A percentile compares a stretch with the other conserved stretches of the same genome.
phyloP scores from a whole-genome alignment of 2,888 invertebrate genomes.

The Meandrusa payeni region DNA sequence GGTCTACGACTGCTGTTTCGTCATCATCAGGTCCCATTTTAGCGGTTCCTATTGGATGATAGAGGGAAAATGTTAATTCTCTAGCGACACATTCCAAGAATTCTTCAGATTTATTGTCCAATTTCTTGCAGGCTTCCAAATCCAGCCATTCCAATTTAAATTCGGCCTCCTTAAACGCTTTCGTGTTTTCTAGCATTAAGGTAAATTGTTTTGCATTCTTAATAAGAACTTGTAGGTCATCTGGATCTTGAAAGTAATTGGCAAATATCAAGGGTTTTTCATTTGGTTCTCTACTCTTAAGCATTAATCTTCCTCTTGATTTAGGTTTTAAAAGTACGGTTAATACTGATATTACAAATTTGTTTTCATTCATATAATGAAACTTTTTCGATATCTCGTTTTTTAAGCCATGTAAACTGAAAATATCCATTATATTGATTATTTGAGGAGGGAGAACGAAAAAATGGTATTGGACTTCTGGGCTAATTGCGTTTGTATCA shows the following conservation, averaged over 20 bases:
- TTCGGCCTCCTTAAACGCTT: conserved; percentile 43
- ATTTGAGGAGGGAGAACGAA: conserved; percentile 45
- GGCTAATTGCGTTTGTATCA: conserved; percentile 43
- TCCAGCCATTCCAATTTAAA: conserved; percentile 51
- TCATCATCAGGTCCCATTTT: conserved; percentile 79
- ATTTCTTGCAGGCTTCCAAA: conserved; percentile 47
- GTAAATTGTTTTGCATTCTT: conserved; percentile 39
- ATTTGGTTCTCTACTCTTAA: conserved; percentile 77
- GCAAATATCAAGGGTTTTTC: conserved; percentile 64
- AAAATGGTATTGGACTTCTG: conserved; percentile 54
- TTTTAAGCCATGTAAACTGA: conserved; percentile 39
- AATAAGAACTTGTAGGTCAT: conserved; percentile 67
- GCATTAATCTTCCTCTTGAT: conserved; percentile 83
- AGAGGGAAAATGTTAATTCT: conserved; percentile 71
- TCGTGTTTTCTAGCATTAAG: conserved; percentile 43
- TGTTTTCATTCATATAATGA: conserved; percentile 42
- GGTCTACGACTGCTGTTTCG: conserved; percentile 24
- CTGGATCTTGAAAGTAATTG: conserved; percentile 81
- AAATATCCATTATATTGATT: conserved; percentile 43
- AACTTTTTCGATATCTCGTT: conserved; percentile 45
- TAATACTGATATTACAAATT: conserved; percentile 62
- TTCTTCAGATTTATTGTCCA: conserved; percentile 37
- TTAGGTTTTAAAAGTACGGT: conserved; percentile 84
- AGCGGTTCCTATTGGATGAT: conserved; percentile 85
- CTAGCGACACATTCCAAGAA: conserved; percentile 22